A percentile compares a stretch with the other conserved stretches of the same genome.
Conservation (phyloP, 2,113 vertebrate genomes). For the Sylvietta virens region DNA sequence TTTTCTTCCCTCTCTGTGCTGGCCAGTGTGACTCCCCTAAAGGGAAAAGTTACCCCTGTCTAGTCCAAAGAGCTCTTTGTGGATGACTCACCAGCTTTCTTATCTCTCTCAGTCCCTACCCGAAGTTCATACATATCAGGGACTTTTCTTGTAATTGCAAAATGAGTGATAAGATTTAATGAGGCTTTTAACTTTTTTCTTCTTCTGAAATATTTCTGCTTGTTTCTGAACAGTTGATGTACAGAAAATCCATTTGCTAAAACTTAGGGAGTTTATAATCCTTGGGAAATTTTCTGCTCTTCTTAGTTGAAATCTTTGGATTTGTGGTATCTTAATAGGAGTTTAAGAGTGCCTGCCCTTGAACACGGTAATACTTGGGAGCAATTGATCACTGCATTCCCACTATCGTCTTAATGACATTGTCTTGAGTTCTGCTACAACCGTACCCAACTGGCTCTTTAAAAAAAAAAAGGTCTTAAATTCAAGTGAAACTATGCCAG, state of each 20-base stretch:
- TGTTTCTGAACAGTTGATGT: neutral
- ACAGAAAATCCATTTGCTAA: neutral
- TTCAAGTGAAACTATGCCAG: conserved; percentile 12
- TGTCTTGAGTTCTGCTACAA: neutral
- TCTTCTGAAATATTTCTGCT: neutral
- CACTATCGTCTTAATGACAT: neutral
- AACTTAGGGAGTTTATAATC: neutral
- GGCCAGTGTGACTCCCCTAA: neutral
- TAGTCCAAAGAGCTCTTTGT: neutral
- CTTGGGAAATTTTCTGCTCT: neutral
- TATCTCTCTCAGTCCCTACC: neutral
- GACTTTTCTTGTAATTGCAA: neutral
- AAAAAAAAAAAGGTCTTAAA: neutral
- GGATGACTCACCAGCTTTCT: neutral
- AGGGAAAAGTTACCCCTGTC: neutral
- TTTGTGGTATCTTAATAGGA: neutral
- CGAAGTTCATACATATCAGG: neutral
- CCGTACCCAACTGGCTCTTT: neutral
- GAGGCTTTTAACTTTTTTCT: neutral
- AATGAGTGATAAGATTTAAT: neutral
- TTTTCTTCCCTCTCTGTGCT: neutral
- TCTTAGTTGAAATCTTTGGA: neutral
- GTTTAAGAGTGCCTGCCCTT: neutral
- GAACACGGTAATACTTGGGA: neutral
- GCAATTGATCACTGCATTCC: neutral